phyloP scores from a whole-genome alignment of 1,140 invertebrate genomes.

The Conopomorpha cramerella region DNA sequence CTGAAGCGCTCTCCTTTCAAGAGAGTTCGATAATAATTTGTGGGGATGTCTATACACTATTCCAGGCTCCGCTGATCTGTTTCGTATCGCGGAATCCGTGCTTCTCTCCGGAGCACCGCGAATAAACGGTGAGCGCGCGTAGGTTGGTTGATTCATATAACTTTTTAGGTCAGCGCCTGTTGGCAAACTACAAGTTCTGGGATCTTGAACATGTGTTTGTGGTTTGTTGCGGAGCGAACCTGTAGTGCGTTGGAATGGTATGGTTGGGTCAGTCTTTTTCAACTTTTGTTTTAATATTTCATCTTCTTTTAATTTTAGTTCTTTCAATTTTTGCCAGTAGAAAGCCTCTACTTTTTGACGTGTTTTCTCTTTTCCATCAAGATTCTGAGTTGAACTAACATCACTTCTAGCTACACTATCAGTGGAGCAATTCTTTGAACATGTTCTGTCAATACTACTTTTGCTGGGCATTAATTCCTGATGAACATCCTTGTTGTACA shows the following conservation, averaged over 20 bases:
- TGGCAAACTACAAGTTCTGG: conserved; percentile 27
- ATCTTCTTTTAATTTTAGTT: conserved; percentile 61
- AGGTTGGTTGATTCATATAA: conserved; percentile 17
- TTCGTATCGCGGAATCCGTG: conserved; percentile 35
- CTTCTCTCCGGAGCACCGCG: conserved; percentile 27
- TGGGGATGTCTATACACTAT: conserved; percentile 29
- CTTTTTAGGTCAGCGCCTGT: conserved; percentile 18
- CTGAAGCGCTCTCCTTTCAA: too few relatives aligned
- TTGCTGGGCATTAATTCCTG: not conserved
- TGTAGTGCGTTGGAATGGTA: too few relatives aligned
- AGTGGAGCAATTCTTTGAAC: not conserved
- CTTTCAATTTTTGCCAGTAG: conserved; percentile 65
- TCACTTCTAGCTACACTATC: conserved; percentile 8
- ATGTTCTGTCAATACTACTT: too few relatives aligned
- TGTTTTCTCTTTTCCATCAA: conserved; percentile 36
- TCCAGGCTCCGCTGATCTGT: conserved; percentile 14
- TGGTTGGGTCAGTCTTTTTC: too few relatives aligned
- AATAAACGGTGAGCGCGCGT: conserved; percentile 17
- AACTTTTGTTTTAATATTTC: conserved; percentile 50
- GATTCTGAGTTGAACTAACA: conserved; percentile 4
- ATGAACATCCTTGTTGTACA: too few relatives aligned
- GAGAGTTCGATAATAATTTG: too few relatives aligned
- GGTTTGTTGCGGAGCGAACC: too few relatives aligned
- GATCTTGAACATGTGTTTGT: conserved; percentile 16
- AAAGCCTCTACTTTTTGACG: conserved; percentile 62